A percentile compares a stretch with the other conserved stretches of the same genome.
phyloP scores from a whole-genome alignment of 2,888 invertebrate genomes.

The Acleris holmiana region DNA sequence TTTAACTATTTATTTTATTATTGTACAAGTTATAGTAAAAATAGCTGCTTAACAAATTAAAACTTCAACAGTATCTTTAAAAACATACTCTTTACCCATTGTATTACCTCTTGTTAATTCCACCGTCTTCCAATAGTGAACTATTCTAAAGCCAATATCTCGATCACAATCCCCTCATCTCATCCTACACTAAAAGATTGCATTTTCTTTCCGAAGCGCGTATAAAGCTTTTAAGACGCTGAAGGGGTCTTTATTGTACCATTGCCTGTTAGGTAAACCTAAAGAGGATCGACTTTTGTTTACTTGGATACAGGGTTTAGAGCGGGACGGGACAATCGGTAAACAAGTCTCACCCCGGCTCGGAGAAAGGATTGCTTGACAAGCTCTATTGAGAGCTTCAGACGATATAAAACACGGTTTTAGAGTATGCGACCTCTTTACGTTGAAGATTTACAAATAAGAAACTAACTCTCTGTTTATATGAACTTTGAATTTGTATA shows the following conservation, averaged over 20 bases:
- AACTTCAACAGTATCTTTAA: too few relatives aligned
- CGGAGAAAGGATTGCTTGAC: constrained; percentile 28
- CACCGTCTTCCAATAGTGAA: too few relatives aligned
- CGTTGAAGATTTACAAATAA: background rate
- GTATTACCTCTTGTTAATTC: too few relatives aligned
- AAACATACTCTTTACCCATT: too few relatives aligned
- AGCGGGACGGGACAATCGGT: constrained; percentile 31
- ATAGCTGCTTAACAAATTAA: too few relatives aligned
- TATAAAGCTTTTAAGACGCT: constrained; percentile 37
- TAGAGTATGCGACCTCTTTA: background rate
- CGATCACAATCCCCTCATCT: too few relatives aligned
- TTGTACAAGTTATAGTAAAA: too few relatives aligned
- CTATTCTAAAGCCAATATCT: too few relatives aligned
- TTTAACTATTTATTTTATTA: too few relatives aligned
- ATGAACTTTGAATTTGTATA: too few relatives aligned
- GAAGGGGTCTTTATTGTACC: constrained; percentile 29
- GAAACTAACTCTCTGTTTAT: too few relatives aligned
- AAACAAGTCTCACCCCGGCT: constrained; percentile 27
- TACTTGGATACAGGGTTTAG: constrained; percentile 23
- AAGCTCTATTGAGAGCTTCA: constrained; percentile 5
- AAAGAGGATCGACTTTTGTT: constrained; percentile 37
- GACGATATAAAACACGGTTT: constrained; percentile 12
- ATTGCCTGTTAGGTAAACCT: constrained; percentile 36
- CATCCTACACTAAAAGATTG: constrained; percentile 31
- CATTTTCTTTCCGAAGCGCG: constrained; percentile 26